Conservation (phyloP, 1,140 invertebrate genomes). For the Oedothorax gibbosus region DNA sequence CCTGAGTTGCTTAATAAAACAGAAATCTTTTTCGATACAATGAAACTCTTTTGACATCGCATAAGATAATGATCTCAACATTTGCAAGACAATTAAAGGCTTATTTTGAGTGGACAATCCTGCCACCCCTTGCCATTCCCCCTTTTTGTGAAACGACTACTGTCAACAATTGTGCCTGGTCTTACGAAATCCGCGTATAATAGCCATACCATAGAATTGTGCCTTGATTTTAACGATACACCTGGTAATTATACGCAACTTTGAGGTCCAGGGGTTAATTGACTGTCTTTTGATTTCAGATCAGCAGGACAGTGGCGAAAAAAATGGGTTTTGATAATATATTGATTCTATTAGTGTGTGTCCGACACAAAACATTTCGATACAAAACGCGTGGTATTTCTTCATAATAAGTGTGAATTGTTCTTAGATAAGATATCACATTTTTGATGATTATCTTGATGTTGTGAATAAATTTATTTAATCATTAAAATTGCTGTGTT, state of each 20-base stretch:
- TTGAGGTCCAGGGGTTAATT: not conserved
- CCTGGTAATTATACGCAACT: not conserved
- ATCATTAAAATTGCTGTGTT: no score
- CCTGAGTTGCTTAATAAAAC: not conserved
- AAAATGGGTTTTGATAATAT: no score
- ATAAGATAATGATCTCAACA: not conserved
- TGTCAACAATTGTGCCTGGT: not conserved
- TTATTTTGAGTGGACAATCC: not conserved
- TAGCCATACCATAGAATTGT: not conserved
- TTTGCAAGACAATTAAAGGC: slow-evolving; percentile 2
- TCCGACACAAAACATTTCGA: not conserved
- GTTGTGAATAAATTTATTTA: no score
- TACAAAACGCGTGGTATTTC: no score
- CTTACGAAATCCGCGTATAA: not conserved
- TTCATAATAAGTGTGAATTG: no score
- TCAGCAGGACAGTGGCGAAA: no score
- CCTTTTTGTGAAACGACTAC: not conserved
- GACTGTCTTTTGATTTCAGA: not conserved
- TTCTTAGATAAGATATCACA: no score
- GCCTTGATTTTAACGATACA: slow-evolving; percentile 5
- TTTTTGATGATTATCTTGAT: no score
- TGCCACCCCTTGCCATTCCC: not conserved
- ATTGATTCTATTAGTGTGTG: no score
- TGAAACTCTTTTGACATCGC: not conserved
- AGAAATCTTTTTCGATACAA: not conserved